phyloP scores from a whole-genome alignment of 2,888 invertebrate genomes.

The Stenurella melanura region DNA sequence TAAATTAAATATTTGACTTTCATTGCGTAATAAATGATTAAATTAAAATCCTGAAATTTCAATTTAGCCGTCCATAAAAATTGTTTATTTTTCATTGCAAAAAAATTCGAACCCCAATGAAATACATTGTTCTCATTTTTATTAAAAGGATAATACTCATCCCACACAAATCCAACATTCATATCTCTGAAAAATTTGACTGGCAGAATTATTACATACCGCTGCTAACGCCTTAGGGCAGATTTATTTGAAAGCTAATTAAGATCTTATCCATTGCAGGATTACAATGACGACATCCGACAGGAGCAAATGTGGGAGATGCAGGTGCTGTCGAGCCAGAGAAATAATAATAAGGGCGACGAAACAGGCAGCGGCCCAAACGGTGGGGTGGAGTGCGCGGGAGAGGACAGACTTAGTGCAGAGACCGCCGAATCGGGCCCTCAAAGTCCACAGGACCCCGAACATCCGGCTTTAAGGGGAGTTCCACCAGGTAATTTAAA shows the following conservation, averaged over 20 bases:
- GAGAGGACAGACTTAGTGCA: slow-evolving; percentile 73
- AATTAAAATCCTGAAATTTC: neutral
- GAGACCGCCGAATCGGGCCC: slow-evolving; percentile 63
- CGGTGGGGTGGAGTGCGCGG: slow-evolving; percentile 64
- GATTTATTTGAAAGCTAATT: slow-evolving; percentile 15
- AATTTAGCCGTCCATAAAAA: neutral
- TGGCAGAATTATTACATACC: neutral
- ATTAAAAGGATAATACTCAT: neutral
- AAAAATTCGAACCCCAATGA: neutral
- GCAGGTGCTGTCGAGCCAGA: slow-evolving; percentile 82
- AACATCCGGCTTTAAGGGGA: slow-evolving; percentile 81
- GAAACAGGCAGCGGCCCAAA: slow-evolving; percentile 63
- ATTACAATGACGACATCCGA: slow-evolving; percentile 93
- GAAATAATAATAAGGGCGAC: slow-evolving; percentile 68
- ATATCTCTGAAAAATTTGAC: neutral
- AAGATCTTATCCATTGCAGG: slow-evolving; percentile 75
- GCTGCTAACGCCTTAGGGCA: neutral
- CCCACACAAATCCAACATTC: neutral
- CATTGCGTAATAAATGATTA: neutral
- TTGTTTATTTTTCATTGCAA: neutral
- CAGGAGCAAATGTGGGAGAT: slow-evolving; percentile 91
- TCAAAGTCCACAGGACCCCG: slow-evolving; percentile 69
- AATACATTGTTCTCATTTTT: neutral
- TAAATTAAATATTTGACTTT: too few species aligned
- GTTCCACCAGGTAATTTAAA: slow-evolving; percentile 68